phyloP scores from a whole-genome alignment of 2,797 vertebrate genomes.

The Ciconia nigra region DNA sequence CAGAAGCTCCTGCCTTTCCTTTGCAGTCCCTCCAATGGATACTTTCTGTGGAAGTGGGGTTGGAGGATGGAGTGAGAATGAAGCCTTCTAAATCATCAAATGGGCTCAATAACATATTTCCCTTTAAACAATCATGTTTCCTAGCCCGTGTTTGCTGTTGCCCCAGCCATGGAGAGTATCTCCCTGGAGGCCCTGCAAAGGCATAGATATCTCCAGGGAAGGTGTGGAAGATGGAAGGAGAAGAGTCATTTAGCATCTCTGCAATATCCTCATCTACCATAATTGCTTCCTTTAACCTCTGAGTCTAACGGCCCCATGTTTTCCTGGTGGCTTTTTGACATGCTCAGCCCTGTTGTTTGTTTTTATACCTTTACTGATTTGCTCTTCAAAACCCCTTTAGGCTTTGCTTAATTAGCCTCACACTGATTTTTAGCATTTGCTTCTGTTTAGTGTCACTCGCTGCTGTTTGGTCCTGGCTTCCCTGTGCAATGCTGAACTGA shows the following conservation, averaged over 20 bases:
- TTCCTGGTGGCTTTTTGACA: not conserved
- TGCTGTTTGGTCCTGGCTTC: not conserved
- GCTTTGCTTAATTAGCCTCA: not conserved
- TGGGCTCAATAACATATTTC: rapidly evolving
- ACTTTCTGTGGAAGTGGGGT: not conserved
- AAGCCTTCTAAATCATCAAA: not conserved
- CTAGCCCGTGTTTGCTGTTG: not conserved
- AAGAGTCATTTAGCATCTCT: not conserved
- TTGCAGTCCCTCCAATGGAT: not conserved
- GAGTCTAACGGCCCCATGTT: not conserved
- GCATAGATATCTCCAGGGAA: not conserved
- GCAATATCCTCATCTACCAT: not conserved
- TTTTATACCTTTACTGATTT: not conserved
- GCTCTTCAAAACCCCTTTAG: not conserved
- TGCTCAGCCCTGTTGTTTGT: slow-evolving; percentile 2
- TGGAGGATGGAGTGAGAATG: not conserved
- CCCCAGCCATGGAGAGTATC: not conserved
- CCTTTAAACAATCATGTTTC: not conserved
- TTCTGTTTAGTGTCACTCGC: not conserved
- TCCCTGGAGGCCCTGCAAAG: not conserved
- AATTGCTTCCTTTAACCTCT: not conserved
- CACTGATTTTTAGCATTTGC: not conserved
- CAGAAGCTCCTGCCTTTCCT: not conserved
- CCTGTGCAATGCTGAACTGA: not conserved
- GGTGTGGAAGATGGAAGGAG: not conserved